These are phyloP conservation scores for Drosophila lacicola DNA, from an alignment of 2,888 invertebrate genomes.

Conservation along the genomic window DNA sequence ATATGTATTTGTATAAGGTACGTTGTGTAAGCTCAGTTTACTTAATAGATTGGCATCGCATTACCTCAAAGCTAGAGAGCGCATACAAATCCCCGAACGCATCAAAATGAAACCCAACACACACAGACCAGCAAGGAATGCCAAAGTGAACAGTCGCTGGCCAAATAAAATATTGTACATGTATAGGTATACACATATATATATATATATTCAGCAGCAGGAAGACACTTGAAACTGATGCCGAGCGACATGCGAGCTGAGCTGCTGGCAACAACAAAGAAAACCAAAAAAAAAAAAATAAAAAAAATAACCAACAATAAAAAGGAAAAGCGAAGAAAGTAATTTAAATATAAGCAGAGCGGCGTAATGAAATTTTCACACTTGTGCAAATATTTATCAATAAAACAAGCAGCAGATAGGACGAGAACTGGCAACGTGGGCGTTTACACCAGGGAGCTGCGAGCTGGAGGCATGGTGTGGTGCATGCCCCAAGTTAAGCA, in stretches of 20 bases:
- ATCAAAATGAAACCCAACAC: conserved; percentile 35
- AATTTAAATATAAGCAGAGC: conserved; percentile 82
- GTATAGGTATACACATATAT: not conserved
- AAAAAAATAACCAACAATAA: conserved; percentile 9
- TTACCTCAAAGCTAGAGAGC: conserved; percentile 25
- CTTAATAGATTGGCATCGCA: conserved; percentile 43
- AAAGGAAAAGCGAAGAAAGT: conserved; percentile 56
- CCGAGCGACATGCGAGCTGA: conserved; percentile 44
- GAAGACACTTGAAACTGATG: conserved; percentile 65
- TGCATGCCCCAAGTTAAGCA: conserved; percentile 65
- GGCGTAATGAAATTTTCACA: conserved; percentile 82
- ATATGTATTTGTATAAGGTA: conserved; percentile 1
- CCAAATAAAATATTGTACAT: conserved; percentile 51
- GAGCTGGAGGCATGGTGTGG: conserved; percentile 46
- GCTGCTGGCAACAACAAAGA: conserved; percentile 38
- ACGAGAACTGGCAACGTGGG: conserved; percentile 7
- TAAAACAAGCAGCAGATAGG: conserved; percentile 60
- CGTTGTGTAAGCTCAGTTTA: conserved; percentile 27
- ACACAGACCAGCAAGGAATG: conserved; percentile 54
- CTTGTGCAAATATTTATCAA: conserved; percentile 83
- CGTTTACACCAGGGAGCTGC: conserved; percentile 31
- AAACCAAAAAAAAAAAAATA: conserved; percentile 32
- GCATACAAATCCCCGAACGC: conserved; percentile 61
- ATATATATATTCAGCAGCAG: conserved; percentile 38
- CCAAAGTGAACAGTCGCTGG: conserved; percentile 57